A percentile compares a stretch with the other conserved stretches of the same genome.
phyloP scores from a whole-genome alignment of 2,888 invertebrate genomes.

The Synergus itoensis region DNA sequence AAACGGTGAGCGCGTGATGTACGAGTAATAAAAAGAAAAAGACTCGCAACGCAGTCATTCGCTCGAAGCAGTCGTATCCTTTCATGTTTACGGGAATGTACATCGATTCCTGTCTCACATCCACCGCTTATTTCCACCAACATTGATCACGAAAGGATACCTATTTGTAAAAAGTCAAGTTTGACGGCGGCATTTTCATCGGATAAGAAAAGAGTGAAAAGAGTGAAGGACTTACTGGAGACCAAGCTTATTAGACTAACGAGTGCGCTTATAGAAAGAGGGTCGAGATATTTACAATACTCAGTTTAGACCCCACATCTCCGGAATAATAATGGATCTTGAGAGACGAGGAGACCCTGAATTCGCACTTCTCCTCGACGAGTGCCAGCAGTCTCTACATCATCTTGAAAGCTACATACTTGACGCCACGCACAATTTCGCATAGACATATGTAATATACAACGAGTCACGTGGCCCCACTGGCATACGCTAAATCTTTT shows the following conservation, averaged over 20 bases:
- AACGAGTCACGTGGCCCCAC: slow-evolving; percentile 6
- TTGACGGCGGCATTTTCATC: background rate
- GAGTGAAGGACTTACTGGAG: background rate
- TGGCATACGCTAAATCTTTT: background rate
- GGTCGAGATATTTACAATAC: slow-evolving; percentile 12
- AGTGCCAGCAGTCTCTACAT: slow-evolving; percentile 16
- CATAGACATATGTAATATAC: background rate
- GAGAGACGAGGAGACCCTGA: slow-evolving; percentile 28
- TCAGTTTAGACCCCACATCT: slow-evolving; percentile 4
- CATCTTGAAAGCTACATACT: slow-evolving; percentile 31
- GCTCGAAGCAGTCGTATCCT: slow-evolving; percentile 35
- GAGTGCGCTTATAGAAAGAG: slow-evolving; percentile 8
- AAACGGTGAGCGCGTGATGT: slow-evolving; percentile 72
- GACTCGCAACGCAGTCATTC: slow-evolving; percentile 47
- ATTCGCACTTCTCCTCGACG: slow-evolving; percentile 7
- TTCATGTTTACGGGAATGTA: slow-evolving; percentile 6
- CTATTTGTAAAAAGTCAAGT: background rate
- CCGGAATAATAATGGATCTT: slow-evolving; percentile 22
- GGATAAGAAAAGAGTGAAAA: slow-evolving; percentile 1
- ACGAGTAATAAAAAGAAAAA: slow-evolving; percentile 56
- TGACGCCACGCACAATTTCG: slow-evolving; percentile 16
- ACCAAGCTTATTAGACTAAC: slow-evolving; percentile 4
- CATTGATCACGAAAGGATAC: background rate
- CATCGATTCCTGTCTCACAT: slow-evolving; percentile 1
- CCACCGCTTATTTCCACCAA: background rate